These are phyloP conservation scores for Fragum whitleyi DNA, from an alignment of 2,888 invertebrate species.

Conservation along the genomic window DNA sequence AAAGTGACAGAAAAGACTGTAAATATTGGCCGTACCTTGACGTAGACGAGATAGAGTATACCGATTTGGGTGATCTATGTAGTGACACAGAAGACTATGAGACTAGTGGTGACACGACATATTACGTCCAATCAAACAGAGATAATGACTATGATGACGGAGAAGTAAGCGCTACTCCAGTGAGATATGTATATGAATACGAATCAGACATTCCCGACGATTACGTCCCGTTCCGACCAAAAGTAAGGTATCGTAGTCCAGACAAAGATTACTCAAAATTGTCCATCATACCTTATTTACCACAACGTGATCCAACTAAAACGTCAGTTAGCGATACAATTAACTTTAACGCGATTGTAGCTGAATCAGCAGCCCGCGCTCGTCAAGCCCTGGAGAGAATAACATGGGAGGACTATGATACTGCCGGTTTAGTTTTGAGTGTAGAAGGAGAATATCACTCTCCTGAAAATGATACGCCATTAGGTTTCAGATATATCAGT, in stretches of 20 bases:
- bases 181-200: conserved; percentile 48
- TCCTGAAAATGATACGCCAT: conserved; percentile 64
- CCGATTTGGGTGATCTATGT: conserved; percentile 66
- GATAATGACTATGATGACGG: conserved; percentile 14
- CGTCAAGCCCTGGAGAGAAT: conserved; percentile 69
- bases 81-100: conserved; percentile 62
- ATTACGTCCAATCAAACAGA: conserved; percentile 17
- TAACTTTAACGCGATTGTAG: conserved; percentile 73
- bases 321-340: conserved; percentile 63
- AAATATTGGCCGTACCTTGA: conserved; percentile 74
- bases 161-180: conserved; percentile 45
- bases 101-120: conserved; percentile 10
- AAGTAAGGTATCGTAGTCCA: conserved; percentile 64
- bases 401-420: conserved; percentile 73
- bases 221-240: conserved; percentile 77
- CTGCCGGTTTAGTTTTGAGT: conserved; percentile 77
- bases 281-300: conserved; percentile 55
- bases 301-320: conserved; percentile 58
- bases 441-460: conserved; percentile 77
- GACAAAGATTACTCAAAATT: conserved; percentile 65
- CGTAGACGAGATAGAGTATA: conserved; percentile 71
- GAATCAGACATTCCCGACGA: conserved; percentile 62
- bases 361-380: conserved; percentile 75
- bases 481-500: conserved; percentile 77
- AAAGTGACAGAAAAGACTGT: conserved; percentile 52